Conservation (phyloP, 1,140 invertebrate species). For the Andricus grossulariae region DNA sequence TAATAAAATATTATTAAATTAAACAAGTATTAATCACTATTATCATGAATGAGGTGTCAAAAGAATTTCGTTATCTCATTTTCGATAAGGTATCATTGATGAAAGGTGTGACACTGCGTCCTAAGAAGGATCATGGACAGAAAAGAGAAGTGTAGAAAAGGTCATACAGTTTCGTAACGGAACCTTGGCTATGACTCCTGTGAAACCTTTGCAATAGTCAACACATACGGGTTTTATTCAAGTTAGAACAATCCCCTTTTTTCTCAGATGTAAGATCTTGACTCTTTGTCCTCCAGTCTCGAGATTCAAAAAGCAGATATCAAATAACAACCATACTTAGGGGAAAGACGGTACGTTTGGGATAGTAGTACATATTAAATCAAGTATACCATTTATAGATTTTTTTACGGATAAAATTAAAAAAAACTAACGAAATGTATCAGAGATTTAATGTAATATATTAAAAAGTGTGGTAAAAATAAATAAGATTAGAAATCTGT, state of each 20-base stretch:
- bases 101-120: background rate
- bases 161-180: background rate
- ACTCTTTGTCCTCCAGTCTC: too few species aligned
- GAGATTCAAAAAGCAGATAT: too few species aligned
- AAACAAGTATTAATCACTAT: background rate
- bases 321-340: too few species aligned
- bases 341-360: too few species aligned
- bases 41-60: background rate
- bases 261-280: too few species aligned
- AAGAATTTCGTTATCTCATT: background rate
- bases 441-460: background rate
- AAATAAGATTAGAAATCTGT: background rate
- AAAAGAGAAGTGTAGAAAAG: background rate
- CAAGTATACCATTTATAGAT: too few species aligned
- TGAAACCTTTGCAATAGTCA: too few species aligned
- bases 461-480: background rate
- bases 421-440: too few species aligned
- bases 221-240: too few species aligned
- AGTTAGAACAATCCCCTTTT: too few species aligned
- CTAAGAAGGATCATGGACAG: background rate
- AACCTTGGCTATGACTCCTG: slow-evolving; percentile 7
- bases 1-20: background rate
- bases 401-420: too few species aligned
- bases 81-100: slow-evolving; percentile 3
- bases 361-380: too few species aligned